These are phyloP conservation scores for Tychaedon coryphoeus DNA, from an alignment of 2,113 vertebrate species.

Conservation along the genomic window DNA sequence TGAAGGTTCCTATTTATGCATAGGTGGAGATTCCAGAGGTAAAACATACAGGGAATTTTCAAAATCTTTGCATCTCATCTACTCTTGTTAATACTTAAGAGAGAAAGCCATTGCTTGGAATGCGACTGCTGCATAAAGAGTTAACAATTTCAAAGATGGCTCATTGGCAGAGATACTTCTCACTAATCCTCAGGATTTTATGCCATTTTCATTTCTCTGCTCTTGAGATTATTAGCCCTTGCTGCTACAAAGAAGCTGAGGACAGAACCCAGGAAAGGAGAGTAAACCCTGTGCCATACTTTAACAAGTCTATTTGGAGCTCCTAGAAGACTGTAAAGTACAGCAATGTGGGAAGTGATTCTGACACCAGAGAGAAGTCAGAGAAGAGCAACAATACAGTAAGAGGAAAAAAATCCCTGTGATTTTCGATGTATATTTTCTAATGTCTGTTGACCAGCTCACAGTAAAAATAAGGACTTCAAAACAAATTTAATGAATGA, in stretches of 20 bases:
- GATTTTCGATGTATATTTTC: background rate
- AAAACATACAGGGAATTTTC: background rate
- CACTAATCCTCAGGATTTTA: background rate
- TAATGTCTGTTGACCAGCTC: background rate
- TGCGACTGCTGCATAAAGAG: background rate
- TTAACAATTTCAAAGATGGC: background rate
- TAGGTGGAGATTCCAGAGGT: background rate
- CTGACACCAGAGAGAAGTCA: conserved; percentile 19
- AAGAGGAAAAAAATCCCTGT: background rate
- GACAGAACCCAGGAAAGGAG: background rate
- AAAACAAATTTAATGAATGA: background rate
- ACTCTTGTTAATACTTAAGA: background rate
- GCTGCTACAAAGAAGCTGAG: background rate
- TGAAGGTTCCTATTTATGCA: background rate
- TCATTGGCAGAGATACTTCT: background rate
- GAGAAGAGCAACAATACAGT: background rate
- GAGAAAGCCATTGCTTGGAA: background rate
- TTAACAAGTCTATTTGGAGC: conserved; percentile 37
- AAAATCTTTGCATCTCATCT: background rate
- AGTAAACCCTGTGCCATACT: background rate
- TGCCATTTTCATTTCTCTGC: background rate
- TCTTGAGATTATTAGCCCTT: background rate
- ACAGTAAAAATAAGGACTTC: background rate
- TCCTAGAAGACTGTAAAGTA: conserved; percentile 12
- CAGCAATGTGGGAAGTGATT: conserved; percentile 29